phyloP scores from a whole-genome alignment of 2,888 invertebrate species.

The Carcina quercana region DNA sequence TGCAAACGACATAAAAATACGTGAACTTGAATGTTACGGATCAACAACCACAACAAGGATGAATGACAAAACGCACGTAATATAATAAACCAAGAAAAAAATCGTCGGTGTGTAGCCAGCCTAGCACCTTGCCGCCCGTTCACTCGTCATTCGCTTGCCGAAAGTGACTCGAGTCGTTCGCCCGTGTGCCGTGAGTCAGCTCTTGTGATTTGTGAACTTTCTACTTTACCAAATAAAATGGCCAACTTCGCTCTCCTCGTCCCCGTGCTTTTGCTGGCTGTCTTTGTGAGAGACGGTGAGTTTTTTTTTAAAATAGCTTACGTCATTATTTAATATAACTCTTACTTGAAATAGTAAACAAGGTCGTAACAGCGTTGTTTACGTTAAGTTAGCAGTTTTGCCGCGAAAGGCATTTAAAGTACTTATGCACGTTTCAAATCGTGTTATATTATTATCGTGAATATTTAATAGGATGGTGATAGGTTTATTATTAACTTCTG shows the following conservation, averaged over 20 bases:
- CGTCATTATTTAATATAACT: not conserved
- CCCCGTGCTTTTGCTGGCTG: slow-evolving; percentile 51
- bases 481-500: too few relatives aligned
- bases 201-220: slow-evolving; percentile 22
- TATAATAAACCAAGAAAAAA: too few relatives aligned
- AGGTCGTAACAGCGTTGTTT: too few relatives aligned
- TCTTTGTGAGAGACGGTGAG: slow-evolving; percentile 56
- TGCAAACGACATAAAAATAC: too few relatives aligned
- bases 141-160: slow-evolving; percentile 44
- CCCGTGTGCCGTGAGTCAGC: slow-evolving; percentile 8
- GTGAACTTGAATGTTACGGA: too few relatives aligned
- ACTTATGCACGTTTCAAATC: too few relatives aligned
- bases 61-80: too few relatives aligned
- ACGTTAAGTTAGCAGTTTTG: slow-evolving; percentile 5
- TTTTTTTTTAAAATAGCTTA: slow-evolving; percentile 11
- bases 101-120: slow-evolving; percentile 4
- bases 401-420: too few relatives aligned
- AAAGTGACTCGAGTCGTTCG: slow-evolving; percentile 34
- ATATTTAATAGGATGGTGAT: too few relatives aligned
- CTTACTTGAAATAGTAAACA: too few relatives aligned
- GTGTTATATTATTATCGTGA: too few relatives aligned
- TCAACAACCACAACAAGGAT: too few relatives aligned
- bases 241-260: slow-evolving; percentile 49
- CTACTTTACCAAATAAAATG: slow-evolving; percentile 39
- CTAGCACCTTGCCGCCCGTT: slow-evolving; percentile 13